Evolutionary conservation across 1,140 invertebrate species (phyloP).

Genomic region (Dendroctonus valens): DNA sequence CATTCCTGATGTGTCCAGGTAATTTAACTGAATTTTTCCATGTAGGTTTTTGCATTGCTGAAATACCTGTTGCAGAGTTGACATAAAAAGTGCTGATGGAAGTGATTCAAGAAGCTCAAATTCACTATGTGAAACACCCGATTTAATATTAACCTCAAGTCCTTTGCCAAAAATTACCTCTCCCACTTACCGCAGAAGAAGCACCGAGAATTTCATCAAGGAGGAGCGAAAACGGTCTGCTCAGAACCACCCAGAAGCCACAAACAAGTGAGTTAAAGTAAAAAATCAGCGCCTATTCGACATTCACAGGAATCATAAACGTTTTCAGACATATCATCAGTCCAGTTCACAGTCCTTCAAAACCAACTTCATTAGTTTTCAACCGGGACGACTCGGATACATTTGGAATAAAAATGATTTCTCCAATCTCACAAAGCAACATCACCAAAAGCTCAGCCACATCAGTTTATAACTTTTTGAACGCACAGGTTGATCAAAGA

Average conservation of each 20-base stretch:
- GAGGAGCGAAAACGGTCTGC: conserved; percentile 31
- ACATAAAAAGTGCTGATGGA: conserved; percentile 23
- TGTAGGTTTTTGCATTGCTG: neutral
- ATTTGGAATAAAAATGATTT: conserved; percentile 17
- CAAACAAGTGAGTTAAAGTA: conserved; percentile 13
- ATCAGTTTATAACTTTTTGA: conserved; percentile 30
- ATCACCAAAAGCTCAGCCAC: conserved; percentile 51
- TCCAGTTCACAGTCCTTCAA: conserved; percentile 25
- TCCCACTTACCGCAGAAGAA: conserved; percentile 33
- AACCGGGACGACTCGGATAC: conserved; percentile 17
- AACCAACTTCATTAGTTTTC: conserved; percentile 41
- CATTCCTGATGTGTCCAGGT: conserved; percentile 47
- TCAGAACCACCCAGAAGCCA: conserved; percentile 13
- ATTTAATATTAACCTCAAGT: conserved; percentile 49
- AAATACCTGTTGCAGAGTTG: conserved; percentile 25
- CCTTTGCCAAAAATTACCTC: conserved; percentile 37
- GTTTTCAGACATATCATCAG: conserved; percentile 8
- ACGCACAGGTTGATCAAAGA: conserved; percentile 30
- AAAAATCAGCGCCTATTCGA: too few species aligned
- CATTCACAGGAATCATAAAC: too few species aligned
- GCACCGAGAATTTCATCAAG: conserved; percentile 41
- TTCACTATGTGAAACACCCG: conserved; percentile 45
- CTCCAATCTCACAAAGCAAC: conserved; percentile 55
- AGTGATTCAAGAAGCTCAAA: conserved; percentile 19
- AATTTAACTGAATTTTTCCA: conserved; percentile 4